Conservation (phyloP, 2,113 vertebrate species). For the Grantiella picta region DNA sequence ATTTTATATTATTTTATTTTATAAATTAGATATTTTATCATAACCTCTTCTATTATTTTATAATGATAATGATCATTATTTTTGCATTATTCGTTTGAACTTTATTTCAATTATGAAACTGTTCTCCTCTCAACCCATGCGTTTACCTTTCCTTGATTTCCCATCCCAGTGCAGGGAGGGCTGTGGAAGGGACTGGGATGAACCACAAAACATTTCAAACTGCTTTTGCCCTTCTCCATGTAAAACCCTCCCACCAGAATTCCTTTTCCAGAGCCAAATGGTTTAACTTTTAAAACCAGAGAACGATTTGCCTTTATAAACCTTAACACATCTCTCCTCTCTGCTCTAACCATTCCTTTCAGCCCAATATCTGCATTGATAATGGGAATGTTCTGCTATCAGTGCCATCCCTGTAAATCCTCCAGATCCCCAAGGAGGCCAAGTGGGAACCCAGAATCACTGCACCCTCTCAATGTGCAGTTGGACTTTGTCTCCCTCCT, state of each 20-base stretch:
- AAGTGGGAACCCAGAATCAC: neutral
- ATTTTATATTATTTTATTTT: neutral
- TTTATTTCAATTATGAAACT: neutral
- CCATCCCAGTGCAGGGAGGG: neutral
- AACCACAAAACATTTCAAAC: neutral
- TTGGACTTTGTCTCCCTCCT: neutral
- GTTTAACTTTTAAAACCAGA: neutral
- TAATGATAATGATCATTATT: neutral
- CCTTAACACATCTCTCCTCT: no score
- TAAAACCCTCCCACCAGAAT: neutral
- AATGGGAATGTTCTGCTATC: neutral
- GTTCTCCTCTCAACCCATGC: neutral
- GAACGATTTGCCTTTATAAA: neutral
- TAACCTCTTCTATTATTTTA: neutral
- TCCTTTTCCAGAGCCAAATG: neutral
- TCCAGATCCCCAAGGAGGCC: rapidly evolving
- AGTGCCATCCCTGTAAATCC: neutral
- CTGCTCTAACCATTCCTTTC: neutral
- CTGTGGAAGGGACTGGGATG: neutral
- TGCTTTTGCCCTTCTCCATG: neutral
- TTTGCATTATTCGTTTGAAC: neutral
- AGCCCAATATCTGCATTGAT: neutral
- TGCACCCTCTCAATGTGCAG: neutral
- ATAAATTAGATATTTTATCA: neutral
- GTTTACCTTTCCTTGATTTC: no score